phyloP scores from a whole-genome alignment of 2,113 vertebrate species.

The Brachyistius frenatus region DNA sequence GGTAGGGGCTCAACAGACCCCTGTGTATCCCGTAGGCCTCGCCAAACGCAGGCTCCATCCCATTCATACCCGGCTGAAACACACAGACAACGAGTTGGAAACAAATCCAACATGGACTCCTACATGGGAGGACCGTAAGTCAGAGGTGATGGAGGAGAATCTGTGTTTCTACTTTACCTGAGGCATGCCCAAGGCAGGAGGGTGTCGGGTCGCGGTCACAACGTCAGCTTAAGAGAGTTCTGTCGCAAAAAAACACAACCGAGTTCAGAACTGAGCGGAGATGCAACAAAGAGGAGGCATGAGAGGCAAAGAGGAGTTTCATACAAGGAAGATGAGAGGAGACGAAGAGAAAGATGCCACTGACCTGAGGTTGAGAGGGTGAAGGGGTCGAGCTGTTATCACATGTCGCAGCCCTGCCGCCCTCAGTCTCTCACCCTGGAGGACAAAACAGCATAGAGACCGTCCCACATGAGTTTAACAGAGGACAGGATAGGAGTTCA shows the following conservation, averaged over 20 bases:
- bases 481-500: no score
- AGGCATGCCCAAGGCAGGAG: slow-evolving; percentile 80
- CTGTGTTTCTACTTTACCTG: slow-evolving; percentile 68
- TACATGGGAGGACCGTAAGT: neutral
- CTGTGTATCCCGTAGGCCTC: slow-evolving; percentile 82
- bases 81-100: slow-evolving; percentile 22
- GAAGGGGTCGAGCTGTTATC: slow-evolving; percentile 51
- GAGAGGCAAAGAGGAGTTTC: neutral
- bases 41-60: slow-evolving; percentile 86
- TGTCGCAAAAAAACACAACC: slow-evolving; percentile 24
- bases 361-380: slow-evolving; percentile 57
- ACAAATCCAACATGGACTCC: neutral
- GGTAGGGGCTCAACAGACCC: slow-evolving; percentile 77
- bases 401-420: slow-evolving; percentile 71
- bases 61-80: slow-evolving; percentile 82
- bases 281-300: neutral
- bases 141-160: neutral
- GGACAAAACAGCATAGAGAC: neutral
- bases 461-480: neutral
- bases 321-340: neutral
- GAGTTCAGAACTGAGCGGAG: neutral
- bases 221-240: slow-evolving; percentile 43
- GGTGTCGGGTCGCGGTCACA: slow-evolving; percentile 65
- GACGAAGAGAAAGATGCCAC: neutral
- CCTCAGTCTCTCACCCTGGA: slow-evolving; percentile 56